A percentile compares a stretch with the other conserved stretches of the same genome.
These are phyloP conservation scores for Melanotaenia duboulayi DNA, from an alignment of 2,113 vertebrate species.

Conservation along the genomic window DNA sequence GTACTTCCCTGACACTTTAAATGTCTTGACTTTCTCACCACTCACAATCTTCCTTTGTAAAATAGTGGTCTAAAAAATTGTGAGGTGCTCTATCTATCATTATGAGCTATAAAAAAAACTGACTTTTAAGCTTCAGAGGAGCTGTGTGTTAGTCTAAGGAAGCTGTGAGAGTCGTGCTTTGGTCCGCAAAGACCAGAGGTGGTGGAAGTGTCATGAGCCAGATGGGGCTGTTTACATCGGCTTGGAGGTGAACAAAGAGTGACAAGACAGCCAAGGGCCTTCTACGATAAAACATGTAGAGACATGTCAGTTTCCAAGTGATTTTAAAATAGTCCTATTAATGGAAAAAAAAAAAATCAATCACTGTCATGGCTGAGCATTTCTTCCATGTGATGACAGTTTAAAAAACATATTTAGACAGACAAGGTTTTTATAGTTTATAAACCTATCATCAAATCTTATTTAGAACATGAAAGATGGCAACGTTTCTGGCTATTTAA, in stretches of 20 bases:
- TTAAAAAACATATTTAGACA: neutral
- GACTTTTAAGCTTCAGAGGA: constrained; percentile 15
- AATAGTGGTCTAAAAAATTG: neutral
- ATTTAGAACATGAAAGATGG: neutral
- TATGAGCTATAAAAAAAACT: constrained; percentile 12
- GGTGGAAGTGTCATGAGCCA: constrained; percentile 48
- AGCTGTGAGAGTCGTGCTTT: constrained; percentile 19
- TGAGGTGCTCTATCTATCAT: neutral
- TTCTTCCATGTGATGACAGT: neutral
- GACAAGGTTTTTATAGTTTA: no score
- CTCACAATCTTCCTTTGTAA: constrained; percentile 25
- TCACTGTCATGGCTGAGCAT: neutral
- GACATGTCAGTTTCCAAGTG: neutral
- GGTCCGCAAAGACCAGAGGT: constrained; percentile 46
- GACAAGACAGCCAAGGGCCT: constrained; percentile 36
- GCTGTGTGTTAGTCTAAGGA: constrained; percentile 17
- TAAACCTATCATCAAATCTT: neutral
- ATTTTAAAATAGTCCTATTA: neutral
- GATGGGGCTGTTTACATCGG: constrained; percentile 49
- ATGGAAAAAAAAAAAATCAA: neutral
- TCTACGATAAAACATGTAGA: constrained; percentile 35
- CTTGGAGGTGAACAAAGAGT: constrained; percentile 24
- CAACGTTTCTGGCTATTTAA: no score
- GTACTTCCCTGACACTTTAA: constrained; percentile 11
- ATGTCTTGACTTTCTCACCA: constrained; percentile 30